phyloP scores from a whole-genome alignment of 2,113 vertebrate species.

The Calyptomena viridis region DNA sequence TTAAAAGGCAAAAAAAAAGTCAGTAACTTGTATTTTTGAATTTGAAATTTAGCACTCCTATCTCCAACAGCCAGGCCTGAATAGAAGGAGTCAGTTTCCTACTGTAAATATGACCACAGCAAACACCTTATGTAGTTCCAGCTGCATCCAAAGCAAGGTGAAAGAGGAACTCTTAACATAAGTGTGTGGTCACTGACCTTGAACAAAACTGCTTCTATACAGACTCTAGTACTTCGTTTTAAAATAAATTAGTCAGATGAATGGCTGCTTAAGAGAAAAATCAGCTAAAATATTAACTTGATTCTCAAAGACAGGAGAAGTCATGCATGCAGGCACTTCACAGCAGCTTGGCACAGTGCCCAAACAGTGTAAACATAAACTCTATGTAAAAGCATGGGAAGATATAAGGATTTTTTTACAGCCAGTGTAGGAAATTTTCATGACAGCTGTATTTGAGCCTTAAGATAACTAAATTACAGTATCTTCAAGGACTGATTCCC shows the following conservation, averaged over 20 bases:
- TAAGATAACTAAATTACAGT: neutral
- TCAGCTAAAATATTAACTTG: neutral
- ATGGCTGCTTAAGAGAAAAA: neutral
- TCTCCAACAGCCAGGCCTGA: neutral
- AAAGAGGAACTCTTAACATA: neutral
- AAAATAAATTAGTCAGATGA: neutral
- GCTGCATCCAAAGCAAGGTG: neutral
- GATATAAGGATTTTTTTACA: neutral
- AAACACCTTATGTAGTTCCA: accelerated
- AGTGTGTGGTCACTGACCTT: neutral
- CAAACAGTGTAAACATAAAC: neutral
- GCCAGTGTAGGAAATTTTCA: neutral
- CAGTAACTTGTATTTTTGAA: neutral
- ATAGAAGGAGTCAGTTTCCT: neutral
- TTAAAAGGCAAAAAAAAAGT: neutral
- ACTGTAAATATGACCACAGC: neutral
- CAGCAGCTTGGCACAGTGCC: neutral
- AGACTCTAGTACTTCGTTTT: neutral
- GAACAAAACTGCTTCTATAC: neutral
- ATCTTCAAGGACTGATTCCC: neutral
- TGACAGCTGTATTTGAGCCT: neutral
- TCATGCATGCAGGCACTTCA: neutral
- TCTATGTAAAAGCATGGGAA: neutral
- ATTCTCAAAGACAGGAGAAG: neutral
- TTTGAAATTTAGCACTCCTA: neutral